phyloP scores from a whole-genome alignment of 1,140 invertebrate species.

The Aphis craccivora region DNA sequence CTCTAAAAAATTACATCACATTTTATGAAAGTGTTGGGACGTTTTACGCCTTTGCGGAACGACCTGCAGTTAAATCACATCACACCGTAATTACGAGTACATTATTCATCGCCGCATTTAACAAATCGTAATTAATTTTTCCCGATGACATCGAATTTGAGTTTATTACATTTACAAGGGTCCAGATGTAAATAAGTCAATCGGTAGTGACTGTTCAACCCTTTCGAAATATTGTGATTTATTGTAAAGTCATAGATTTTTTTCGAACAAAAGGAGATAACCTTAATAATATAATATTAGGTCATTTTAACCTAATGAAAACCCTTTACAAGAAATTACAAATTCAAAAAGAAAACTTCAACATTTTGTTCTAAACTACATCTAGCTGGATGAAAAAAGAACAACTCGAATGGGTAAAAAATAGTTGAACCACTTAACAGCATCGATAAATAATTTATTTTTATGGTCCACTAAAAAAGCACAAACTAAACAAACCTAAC shows the following conservation, averaged over 20 bases:
- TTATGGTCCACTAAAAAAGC: too few species aligned
- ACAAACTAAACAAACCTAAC: too few species aligned
- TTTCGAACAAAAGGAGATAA: neutral
- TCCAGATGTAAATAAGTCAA: neutral
- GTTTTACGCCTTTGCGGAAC: neutral
- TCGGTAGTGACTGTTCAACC: neutral
- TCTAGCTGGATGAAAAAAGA: neutral
- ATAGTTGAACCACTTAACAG: neutral
- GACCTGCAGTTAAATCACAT: neutral
- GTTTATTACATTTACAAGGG: neutral
- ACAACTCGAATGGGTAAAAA: neutral
- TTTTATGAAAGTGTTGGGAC: neutral
- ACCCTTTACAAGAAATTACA: neutral
- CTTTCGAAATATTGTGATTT: neutral
- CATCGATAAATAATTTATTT: too few species aligned
- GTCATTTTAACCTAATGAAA: neutral
- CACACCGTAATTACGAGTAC: neutral
- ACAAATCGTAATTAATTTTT: constrained; percentile 8
- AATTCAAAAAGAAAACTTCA: neutral
- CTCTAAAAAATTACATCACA: too few species aligned
- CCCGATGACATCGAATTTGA: neutral
- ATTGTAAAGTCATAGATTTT: neutral
- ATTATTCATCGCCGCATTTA: neutral
- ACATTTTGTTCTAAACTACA: neutral
- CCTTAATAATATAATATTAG: neutral